A percentile compares a stretch with the other conserved stretches of the same genome.
Evolutionary conservation across 2,888 invertebrate genomes (phyloP).

Genomic region (Pollenia labialis): DNA sequence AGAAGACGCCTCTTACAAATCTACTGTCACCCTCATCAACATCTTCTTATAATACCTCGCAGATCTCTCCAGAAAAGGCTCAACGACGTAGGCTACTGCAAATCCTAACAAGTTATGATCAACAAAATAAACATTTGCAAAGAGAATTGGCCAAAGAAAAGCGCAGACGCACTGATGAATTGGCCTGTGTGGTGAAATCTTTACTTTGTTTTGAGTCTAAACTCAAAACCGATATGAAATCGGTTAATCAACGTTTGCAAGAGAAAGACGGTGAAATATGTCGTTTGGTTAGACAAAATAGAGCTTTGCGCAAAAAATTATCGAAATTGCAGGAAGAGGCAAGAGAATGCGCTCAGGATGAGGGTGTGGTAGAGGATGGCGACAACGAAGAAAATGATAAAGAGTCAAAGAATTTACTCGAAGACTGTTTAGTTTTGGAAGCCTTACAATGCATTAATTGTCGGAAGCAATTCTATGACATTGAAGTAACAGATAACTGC

Average conservation of each 20-base stretch:
- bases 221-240: constrained; percentile 83
- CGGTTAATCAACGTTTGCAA: constrained; percentile 81
- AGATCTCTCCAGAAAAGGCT: constrained; percentile 75
- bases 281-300: constrained; percentile 81
- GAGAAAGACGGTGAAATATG: constrained; percentile 83
- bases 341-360: constrained; percentile 75
- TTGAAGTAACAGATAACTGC: constrained; percentile 80
- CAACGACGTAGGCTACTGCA: constrained; percentile 81
- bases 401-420: constrained; percentile 70
- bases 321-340: constrained; percentile 73
- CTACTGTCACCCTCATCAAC: constrained; percentile 42
- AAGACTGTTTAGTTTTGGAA: constrained; percentile 80
- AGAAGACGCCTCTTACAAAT: constrained; percentile 51
- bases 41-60: background rate
- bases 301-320: constrained; percentile 79
- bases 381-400: constrained; percentile 74
- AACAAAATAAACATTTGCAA: constrained; percentile 82
- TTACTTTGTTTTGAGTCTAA: constrained; percentile 83
- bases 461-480: constrained; percentile 83
- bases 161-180: constrained; percentile 82
- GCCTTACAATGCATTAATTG: constrained; percentile 84
- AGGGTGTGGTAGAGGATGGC: constrained; percentile 77
- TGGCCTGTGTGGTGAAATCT: constrained; percentile 83
- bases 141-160: constrained; percentile 83
- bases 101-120: constrained; percentile 82